Evolutionary conservation across 2,888 invertebrate species (phyloP).

Genomic region (Cheilosia soror): DNA sequence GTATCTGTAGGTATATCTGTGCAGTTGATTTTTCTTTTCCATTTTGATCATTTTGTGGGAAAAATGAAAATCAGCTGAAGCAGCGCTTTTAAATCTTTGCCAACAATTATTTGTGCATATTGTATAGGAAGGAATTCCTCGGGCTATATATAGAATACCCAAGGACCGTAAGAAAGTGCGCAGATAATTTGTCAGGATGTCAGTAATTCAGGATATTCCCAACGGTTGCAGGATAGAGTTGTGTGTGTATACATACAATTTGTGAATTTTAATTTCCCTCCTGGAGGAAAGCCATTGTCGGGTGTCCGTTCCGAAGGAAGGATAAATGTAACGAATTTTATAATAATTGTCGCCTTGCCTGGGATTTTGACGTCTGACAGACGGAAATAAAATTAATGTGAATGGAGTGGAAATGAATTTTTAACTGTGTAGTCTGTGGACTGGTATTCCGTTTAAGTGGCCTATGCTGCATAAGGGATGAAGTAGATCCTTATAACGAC

Average conservation of each 20-base stretch:
- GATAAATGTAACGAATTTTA: constrained; percentile 19
- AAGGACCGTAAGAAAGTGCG: constrained; percentile 15
- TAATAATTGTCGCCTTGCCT: constrained; percentile 25
- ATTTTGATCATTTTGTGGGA: not conserved
- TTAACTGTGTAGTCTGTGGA: constrained; percentile 1
- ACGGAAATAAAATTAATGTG: constrained; percentile 35
- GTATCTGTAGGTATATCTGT: not conserved
- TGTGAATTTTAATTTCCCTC: constrained; percentile 24
- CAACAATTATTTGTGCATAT: constrained; percentile 20
- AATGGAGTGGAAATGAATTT: constrained; percentile 35
- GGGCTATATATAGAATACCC: not conserved
- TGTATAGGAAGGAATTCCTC: not conserved
- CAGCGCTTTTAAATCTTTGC: constrained; percentile 49
- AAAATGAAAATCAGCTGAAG: constrained; percentile 19
- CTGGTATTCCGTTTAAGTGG: not conserved
- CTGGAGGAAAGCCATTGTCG: constrained; percentile 2
- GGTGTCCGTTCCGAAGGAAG: not conserved
- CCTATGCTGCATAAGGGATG: not conserved
- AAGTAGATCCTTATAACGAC: not conserved
- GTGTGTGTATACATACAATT: not conserved
- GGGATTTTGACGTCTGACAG: constrained; percentile 33
- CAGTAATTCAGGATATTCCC: constrained; percentile 44
- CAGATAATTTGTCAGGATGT: constrained; percentile 57
- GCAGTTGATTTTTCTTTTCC: constrained; percentile 8
- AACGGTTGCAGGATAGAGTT: constrained; percentile 11